Conservation (phyloP, 2,113 vertebrate species). For the Limnothrissa miodon region DNA sequence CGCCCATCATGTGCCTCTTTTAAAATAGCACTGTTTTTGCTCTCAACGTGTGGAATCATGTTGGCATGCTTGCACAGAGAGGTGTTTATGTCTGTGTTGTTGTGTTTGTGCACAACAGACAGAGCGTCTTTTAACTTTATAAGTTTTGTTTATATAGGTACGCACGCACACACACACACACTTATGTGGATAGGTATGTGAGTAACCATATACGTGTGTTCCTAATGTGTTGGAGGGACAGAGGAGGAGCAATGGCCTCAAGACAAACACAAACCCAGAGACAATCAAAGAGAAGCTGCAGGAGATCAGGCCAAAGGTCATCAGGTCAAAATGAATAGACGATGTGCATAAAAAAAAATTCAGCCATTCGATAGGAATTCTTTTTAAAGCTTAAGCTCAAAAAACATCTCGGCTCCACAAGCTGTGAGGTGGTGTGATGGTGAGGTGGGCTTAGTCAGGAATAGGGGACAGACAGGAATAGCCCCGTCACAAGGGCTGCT, state of each 20-base stretch:
- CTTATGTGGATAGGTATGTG: too few species aligned
- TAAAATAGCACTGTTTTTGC: slow-evolving; percentile 11
- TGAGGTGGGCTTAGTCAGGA: background rate
- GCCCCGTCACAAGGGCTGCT: background rate
- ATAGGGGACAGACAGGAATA: background rate
- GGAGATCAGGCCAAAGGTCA: too few species aligned
- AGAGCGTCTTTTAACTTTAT: background rate
- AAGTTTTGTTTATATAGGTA: background rate
- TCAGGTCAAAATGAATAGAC: too few species aligned
- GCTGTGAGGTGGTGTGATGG: background rate
- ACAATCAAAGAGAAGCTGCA: too few species aligned
- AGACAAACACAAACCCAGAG: too few species aligned
- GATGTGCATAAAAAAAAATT: too few species aligned
- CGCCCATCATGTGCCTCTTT: slow-evolving; percentile 8
- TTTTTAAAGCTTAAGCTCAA: background rate
- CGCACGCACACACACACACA: too few species aligned
- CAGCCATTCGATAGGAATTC: too few species aligned
- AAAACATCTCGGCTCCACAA: background rate
- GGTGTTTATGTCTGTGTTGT: background rate
- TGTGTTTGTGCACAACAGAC: background rate
- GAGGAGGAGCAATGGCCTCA: too few species aligned
- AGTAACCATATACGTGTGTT: too few species aligned
- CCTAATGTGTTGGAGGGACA: too few species aligned
- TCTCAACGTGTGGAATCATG: background rate
- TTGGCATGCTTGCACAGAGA: background rate